These are phyloP conservation scores for Dromococcyx pavoninus DNA, from an alignment of 2,797 vertebrate genomes.

Conservation along the genomic window DNA sequence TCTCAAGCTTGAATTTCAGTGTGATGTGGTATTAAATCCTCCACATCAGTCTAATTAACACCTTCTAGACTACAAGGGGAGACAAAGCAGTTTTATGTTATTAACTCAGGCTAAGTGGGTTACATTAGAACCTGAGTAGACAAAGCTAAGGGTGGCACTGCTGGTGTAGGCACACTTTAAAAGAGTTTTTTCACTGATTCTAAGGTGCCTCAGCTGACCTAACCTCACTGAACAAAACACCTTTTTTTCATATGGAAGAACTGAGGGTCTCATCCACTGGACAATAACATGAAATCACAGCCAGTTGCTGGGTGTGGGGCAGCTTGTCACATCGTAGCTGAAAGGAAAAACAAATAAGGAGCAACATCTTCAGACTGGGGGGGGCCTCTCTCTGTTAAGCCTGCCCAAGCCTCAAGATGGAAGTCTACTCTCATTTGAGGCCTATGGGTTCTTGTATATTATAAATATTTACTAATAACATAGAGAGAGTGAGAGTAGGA, in stretches of 20 bases:
- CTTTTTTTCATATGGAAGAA: background rate
- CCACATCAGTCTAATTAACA: background rate
- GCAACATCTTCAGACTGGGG: background rate
- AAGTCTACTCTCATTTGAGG: background rate
- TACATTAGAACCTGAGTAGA: background rate
- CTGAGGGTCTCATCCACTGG: background rate
- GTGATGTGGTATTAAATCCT: background rate
- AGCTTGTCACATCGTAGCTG: background rate
- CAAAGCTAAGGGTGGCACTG: background rate
- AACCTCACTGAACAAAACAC: background rate
- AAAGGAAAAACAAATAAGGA: background rate
- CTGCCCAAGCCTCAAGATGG: conserved; percentile 14
- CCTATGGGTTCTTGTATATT: conserved; percentile 39
- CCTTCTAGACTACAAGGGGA: background rate
- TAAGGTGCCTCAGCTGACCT: background rate
- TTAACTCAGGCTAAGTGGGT: background rate
- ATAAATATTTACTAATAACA: conserved; percentile 69
- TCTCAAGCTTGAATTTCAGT: background rate
- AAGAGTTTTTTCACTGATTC: background rate
- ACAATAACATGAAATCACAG: background rate
- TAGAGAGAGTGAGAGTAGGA: conserved; percentile 59
- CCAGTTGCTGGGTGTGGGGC: background rate
- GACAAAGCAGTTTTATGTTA: background rate
- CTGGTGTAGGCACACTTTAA: background rate
- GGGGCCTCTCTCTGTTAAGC: background rate